Base-by-base conservation (phyloP, 35 echinoderm and acorn worm species). In the Ophiothrix spiculata region DNA sequence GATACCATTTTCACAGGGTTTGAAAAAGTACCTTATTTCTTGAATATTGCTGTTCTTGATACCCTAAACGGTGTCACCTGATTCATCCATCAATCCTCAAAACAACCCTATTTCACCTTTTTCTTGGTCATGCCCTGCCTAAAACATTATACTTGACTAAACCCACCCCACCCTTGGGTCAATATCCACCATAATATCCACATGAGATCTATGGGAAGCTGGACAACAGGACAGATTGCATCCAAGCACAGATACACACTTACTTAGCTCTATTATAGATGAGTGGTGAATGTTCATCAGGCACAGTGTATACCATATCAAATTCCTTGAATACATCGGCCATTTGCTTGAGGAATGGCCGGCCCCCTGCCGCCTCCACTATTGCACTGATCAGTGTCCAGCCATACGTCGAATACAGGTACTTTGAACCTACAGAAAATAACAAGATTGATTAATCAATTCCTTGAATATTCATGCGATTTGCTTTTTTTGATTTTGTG, bases 241-340 rank as follows among this genome's bases (percentile, higher is more conserved):
- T 16, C 13, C 75, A 13, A 13, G 13, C 16, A 77, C 25, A 80
- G 35, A 16, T 39, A 40, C 39, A 4, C n/a, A 8, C 73, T 78
- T 96, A 96, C 94, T 90, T 96, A 86, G 96, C 82, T 56, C 96
- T 91, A 86, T 99, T 85, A 56, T 93, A 90, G 40, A 99, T 94
- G n/a, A 99, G 32, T 37, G 89, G 85, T 89, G 74, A 83, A n/a
- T 85, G 86, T 32, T 94, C 40, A 39, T 99, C 96, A 35, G 96
- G 88, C 32, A 86, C 79, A 16, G 96, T 99, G 28, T 88, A n/a
- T 16, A 76, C 35, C 49, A 99, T 64, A 35, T 80, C 96, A 1
- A 99, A 60, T 15, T 99, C 96, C 39, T 83, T 81, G 36, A 99
- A 90, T 32, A 94, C 75, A 36, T 82, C 80, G 36, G 88, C 76